Evolutionary conservation across 2,797 vertebrate genomes (phyloP).

Genomic region (Helicolenus hilgendorfi): DNA sequence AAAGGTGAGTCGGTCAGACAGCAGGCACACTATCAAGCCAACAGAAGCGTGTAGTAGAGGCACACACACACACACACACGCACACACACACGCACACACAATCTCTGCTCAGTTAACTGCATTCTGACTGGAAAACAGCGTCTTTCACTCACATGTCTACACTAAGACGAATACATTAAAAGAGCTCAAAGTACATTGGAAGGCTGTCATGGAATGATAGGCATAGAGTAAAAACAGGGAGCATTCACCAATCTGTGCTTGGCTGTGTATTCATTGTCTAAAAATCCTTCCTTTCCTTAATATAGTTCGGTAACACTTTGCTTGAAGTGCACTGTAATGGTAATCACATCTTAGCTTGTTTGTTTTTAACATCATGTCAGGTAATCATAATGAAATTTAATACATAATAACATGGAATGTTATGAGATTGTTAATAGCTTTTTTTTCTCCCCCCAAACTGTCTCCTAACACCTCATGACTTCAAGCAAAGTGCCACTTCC

Average conservation of each 20-base stretch:
- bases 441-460: background rate
- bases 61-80: background rate
- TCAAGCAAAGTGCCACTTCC: slow-evolving; percentile 47
- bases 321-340: slow-evolving; percentile 4
- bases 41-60: slow-evolving; percentile 19
- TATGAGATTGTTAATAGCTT: slow-evolving; percentile 8
- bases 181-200: slow-evolving; percentile 57
- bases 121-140: slow-evolving; percentile 22
- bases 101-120: slow-evolving; percentile 30
- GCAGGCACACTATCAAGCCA: slow-evolving; percentile 65
- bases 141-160: slow-evolving; percentile 4
- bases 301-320: slow-evolving; percentile 4
- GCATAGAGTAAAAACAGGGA: slow-evolving; percentile 56
- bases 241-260: slow-evolving; percentile 13
- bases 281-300: slow-evolving; percentile 31
- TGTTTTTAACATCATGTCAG: background rate
- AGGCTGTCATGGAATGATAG: slow-evolving; percentile 79
- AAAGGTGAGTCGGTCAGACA: slow-evolving; percentile 33
- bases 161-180: slow-evolving; percentile 36
- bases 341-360: background rate
- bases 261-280: background rate
- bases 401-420: slow-evolving; percentile 36
- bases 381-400: background rate
- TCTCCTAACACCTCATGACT: slow-evolving; percentile 3
- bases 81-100: background rate